These are phyloP conservation scores for Cottoperca gobio DNA, from an alignment of 2,797 vertebrate genomes.

Conservation along the genomic window DNA sequence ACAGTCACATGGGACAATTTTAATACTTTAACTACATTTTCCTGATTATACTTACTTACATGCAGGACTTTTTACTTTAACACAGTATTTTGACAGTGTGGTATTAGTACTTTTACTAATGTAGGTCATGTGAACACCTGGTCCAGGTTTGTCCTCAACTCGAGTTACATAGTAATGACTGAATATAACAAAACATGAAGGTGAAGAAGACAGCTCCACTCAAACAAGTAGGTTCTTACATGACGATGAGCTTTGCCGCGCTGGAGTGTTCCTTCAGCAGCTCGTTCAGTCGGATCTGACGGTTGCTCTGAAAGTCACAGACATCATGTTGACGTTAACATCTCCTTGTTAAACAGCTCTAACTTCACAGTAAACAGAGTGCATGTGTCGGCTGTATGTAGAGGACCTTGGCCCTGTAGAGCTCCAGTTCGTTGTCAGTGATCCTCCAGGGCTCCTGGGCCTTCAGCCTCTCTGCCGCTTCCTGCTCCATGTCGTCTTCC, in stretches of 20 bases:
- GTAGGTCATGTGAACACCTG: neutral
- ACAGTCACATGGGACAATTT: too few species aligned
- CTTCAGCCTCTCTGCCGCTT: constrained; percentile 94
- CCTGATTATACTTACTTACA: too few species aligned
- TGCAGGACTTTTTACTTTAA: too few species aligned
- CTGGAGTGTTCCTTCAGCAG: constrained; percentile 95
- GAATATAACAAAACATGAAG: neutral
- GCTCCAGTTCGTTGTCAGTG: constrained; percentile 97
- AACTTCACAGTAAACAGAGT: neutral
- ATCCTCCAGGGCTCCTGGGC: constrained; percentile 96
- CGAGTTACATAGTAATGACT: too few species aligned
- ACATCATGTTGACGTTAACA: neutral
- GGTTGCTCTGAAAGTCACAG: constrained; percentile 87
- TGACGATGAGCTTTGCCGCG: constrained; percentile 95
- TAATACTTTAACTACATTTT: too few species aligned
- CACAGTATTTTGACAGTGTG: neutral
- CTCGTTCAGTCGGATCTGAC: constrained; percentile 96
- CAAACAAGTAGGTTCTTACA: constrained; percentile 84
- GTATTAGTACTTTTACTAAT: neutral
- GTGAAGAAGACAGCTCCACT: neutral
- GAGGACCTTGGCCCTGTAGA: constrained; percentile 94
- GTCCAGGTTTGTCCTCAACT: too few species aligned
- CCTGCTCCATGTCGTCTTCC: constrained; percentile 98
- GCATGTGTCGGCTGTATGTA: neutral
- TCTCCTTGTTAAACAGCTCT: neutral